Evolutionary conservation across 2,888 invertebrate species (phyloP).

Genomic region (Mesochorus sp.): DNA sequence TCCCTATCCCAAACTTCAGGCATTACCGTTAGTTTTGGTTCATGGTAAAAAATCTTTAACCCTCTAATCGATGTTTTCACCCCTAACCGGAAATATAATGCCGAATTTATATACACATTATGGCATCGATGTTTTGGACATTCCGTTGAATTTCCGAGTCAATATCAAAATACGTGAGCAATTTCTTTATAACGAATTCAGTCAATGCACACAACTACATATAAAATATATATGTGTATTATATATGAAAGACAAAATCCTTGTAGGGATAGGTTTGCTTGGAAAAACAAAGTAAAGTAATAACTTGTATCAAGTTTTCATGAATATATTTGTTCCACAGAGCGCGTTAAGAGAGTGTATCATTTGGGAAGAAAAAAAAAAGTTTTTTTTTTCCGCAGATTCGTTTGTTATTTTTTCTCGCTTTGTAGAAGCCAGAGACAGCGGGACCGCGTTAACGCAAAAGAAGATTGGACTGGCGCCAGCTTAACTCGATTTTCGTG

Average conservation of each 20-base stretch:
- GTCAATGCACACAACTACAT: not conserved
- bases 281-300: slow-evolving; percentile 8
- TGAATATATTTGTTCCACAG: slow-evolving; percentile 20
- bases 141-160: not conserved
- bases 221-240: no score
- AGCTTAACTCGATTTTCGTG: slow-evolving; percentile 62
- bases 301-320: slow-evolving; percentile 22
- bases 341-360: slow-evolving; percentile 23
- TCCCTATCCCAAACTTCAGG: no score
- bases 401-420: slow-evolving; percentile 55
- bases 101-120: not conserved
- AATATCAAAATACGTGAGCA: not conserved
- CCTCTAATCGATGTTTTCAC: not conserved
- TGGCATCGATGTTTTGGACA: not conserved
- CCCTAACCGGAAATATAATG: not conserved
- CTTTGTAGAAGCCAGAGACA: not conserved
- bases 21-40: no score
- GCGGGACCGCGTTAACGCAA: slow-evolving; percentile 22
- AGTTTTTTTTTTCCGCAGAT: slow-evolving; percentile 41
- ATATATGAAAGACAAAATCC: no score
- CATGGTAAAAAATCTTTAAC: not conserved
- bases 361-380: slow-evolving; percentile 21
- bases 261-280: no score
- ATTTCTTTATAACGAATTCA: not conserved
- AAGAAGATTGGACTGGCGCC: slow-evolving; percentile 59